Evolutionary conservation across 2,888 invertebrate genomes (phyloP).

Genomic region (Dichetophora obliterata): DNA sequence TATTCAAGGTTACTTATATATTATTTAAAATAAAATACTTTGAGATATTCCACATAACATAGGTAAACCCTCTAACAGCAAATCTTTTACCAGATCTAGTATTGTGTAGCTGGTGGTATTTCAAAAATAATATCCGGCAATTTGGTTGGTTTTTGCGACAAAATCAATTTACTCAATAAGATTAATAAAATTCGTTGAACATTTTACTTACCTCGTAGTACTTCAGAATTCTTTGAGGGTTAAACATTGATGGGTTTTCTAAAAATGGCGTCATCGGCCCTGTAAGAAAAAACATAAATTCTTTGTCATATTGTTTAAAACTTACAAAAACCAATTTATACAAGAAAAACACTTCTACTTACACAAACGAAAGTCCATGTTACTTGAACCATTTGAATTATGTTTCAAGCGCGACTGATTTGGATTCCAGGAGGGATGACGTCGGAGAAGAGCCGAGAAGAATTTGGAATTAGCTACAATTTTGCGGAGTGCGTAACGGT

Average conservation of each 20-base stretch:
- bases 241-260: constrained; percentile 46
- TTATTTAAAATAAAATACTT: no score
- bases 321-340: neutral
- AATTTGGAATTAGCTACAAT: neutral
- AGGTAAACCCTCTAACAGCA: no score
- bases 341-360: neutral
- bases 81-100: no score
- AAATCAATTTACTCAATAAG: no score
- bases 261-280: constrained; percentile 43
- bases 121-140: no score
- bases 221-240: constrained; percentile 44
- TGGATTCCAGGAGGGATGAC: neutral
- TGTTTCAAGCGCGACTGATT: neutral
- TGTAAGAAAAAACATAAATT: constrained; percentile 25
- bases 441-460: neutral
- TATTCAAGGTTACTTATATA: no score
- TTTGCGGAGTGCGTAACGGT: neutral
- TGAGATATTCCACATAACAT: no score
- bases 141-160: no score
- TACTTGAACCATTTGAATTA: neutral
- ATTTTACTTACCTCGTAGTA: constrained; percentile 49
- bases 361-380: constrained; percentile 15
- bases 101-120: no score
- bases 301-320: neutral
- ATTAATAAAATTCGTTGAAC: no score